Evolutionary conservation across 2,113 vertebrate species (phyloP), one percentile per base, ranked within the genome.

Genomic region (Petromus typicus): DNA sequence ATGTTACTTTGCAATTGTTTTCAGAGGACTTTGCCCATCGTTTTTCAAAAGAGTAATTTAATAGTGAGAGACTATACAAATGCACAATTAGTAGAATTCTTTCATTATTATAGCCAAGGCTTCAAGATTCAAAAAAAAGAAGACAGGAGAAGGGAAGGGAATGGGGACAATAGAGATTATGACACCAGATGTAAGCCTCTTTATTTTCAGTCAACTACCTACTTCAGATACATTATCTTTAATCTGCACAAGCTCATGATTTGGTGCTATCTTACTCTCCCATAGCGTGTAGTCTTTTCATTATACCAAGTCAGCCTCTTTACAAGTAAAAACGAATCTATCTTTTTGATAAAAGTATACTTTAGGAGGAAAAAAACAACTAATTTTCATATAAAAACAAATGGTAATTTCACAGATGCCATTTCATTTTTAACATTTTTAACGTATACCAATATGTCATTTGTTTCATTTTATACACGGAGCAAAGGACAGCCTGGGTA

Each of bases 381-480:
- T 82, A 86, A 66, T 73, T 67, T 80, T 81, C 79, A 87, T 37
- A 48, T 89, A 66, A 94, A 76, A 91, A 71, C 45, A 71, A 78
- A 64, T 82, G 45, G 12, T 32, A 85, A 57, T 59, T 94, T 89
- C 30, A 78, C 27, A 91, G 95, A 79, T 54, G 37, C 57, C 12
- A 54, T 61, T 93, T 78, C 34, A 90, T 40, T 90, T 48, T 94
- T 90, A 92, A 63, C 40, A 63, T 56, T 4, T 17, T 75, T 86
- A 40, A 7, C 27, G 64, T 64, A 83, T 48, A 43, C n/a, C 82
- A 73, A 43, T 43, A 40, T 3, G 11, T 32, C 69, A 61, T 37
- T 57, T 67, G 80, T 79, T 37, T 51, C 48, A 92, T 84, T 91
- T 86, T 83, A 75, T 48, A 90, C 92, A 69, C 40, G 45, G 37